phyloP scores from a whole-genome alignment of 1,140 invertebrate species.

The Bombus polaris region DNA sequence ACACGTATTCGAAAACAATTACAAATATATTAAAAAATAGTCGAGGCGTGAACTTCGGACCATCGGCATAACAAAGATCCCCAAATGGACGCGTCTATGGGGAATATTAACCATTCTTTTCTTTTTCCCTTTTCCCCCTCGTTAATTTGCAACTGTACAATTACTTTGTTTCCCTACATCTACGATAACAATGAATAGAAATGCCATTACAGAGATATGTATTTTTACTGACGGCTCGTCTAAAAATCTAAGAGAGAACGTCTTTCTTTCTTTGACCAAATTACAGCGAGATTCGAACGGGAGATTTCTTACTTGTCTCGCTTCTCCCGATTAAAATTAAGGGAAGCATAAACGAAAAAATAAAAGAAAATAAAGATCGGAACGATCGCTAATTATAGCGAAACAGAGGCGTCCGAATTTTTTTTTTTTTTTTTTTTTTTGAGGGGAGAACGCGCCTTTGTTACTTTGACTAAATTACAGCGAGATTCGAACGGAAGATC shows the following conservation, averaged over 20 bases:
- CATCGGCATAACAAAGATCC: conserved; percentile 51
- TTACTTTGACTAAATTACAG: background rate
- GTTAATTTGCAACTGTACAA: conserved; percentile 39
- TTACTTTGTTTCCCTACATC: conserved; percentile 40
- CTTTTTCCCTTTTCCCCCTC: background rate
- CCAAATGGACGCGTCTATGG: conserved; percentile 1
- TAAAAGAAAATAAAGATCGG: background rate
- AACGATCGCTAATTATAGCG: no score
- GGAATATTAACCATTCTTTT: conserved; percentile 15
- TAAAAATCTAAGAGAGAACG: conserved; percentile 36
- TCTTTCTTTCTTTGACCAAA: background rate
- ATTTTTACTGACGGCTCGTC: conserved; percentile 45
- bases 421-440: no score
- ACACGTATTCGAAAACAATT: conserved; percentile 16
- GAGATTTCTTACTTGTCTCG: background rate
- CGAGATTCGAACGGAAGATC: background rate
- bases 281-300: conserved; percentile 3
- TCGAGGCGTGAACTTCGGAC: conserved; percentile 44
- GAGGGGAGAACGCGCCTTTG: background rate
- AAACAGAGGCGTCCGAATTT: no score
- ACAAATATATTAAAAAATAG: conserved; percentile 49
- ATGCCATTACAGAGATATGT: conserved; percentile 60
- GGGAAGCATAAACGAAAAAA: background rate
- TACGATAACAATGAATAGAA: conserved; percentile 65
- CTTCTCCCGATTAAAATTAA: background rate